These are phyloP conservation scores for Cryptophagus acutangulus DNA, from an alignment of 2,888 invertebrate species.

Conservation along the genomic window DNA sequence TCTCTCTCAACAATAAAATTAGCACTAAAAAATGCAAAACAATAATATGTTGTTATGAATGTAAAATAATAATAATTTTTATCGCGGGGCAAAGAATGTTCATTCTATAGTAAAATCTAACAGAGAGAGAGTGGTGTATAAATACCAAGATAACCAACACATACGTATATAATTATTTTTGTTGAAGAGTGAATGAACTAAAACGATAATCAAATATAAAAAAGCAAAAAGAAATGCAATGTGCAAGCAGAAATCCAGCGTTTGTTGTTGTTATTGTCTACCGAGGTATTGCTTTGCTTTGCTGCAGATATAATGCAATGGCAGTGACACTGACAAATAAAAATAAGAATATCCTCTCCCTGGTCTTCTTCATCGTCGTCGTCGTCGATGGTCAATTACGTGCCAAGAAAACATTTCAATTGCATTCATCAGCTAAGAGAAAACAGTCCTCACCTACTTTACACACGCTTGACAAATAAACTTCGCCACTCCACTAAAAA, in stretches of 20 bases:
- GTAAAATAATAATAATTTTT: too few relatives aligned
- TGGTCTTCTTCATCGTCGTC: too few relatives aligned
- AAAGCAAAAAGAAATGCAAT: neutral
- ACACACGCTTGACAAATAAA: neutral
- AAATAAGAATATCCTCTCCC: conserved; percentile 17
- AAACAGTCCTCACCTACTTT: conserved; percentile 24
- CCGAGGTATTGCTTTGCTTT: too few relatives aligned
- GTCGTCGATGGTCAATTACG: conserved; percentile 18
- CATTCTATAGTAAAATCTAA: too few relatives aligned
- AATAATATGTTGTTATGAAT: too few relatives aligned
- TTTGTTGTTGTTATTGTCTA: conserved; percentile 11
- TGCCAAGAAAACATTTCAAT: conserved; percentile 27
- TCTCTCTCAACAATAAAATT: too few relatives aligned
- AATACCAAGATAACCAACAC: neutral
- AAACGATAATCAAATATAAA: neutral
- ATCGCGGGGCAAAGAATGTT: too few relatives aligned
- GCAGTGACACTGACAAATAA: conserved; percentile 17
- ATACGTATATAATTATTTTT: neutral
- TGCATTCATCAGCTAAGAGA: conserved; percentile 22
- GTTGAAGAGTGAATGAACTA: neutral
- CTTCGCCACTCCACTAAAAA: neutral
- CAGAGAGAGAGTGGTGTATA: too few relatives aligned
- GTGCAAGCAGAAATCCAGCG: conserved; percentile 8
- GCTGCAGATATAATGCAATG: conserved; percentile 10
- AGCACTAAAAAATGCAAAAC: too few relatives aligned